A percentile compares a stretch with the other conserved stretches of the same genome.
These are phyloP conservation scores for Paramisgurnus dabryanus DNA, from an alignment of 2,113 vertebrate genomes.

Conservation along the genomic window DNA sequence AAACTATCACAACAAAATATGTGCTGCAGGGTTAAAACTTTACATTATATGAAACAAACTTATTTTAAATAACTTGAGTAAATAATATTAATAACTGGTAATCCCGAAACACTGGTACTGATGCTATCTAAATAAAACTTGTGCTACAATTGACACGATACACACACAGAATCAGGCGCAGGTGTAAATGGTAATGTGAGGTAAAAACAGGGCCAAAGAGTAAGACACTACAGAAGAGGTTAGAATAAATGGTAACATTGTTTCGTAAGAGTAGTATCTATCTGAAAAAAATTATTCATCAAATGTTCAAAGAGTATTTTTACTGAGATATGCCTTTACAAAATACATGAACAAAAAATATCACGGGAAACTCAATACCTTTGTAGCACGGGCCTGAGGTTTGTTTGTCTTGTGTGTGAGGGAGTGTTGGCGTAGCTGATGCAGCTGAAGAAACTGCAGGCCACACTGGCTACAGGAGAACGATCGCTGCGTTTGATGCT, in stretches of 20 bases:
- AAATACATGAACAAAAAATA: not conserved
- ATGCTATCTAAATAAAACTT: not conserved
- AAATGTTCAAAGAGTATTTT: no score
- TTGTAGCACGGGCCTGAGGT: constrained; percentile 11
- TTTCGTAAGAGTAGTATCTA: no score
- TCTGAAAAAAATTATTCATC: no score
- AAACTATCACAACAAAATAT: constrained; percentile 1
- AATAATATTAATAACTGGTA: no score
- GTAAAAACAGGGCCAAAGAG: constrained; percentile 16
- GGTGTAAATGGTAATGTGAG: constrained; percentile 42
- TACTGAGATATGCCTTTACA: no score
- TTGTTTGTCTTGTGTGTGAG: constrained; percentile 87
- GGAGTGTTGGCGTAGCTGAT: constrained; percentile 95
- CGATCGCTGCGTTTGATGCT: constrained; percentile 94
- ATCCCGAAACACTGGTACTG: not conserved
- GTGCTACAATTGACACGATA: not conserved
- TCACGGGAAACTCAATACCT: constrained; percentile 35
- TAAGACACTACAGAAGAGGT: constrained; percentile 16
- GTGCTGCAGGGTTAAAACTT: not conserved
- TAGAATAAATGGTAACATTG: not conserved
- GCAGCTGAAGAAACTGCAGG: constrained; percentile 96
- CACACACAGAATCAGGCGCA: constrained; percentile 19
- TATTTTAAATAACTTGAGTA: no score
- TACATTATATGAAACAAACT: no score
- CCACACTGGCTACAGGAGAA: constrained; percentile 96